Evolutionary conservation across 2,888 invertebrate species (phyloP), one percentile per base, ranked within the genome.

Genomic region (Rotaria macrura): DNA sequence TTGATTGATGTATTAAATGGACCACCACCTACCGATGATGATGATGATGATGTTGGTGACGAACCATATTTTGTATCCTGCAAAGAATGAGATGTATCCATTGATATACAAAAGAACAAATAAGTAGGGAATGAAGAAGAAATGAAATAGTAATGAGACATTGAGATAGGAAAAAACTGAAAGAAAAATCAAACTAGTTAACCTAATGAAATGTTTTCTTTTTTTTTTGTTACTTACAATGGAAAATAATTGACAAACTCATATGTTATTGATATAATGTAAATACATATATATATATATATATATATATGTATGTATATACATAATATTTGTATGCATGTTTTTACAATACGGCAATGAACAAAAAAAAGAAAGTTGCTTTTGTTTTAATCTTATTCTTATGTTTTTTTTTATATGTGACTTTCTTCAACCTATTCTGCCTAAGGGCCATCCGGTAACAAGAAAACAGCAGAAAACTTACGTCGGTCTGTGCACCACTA

Each of bases 41-140:
- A 79, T 12, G 79, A 79, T n/a, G 79, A 79, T 25, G 79, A 79
- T 79, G 79, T 79, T 79, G 79, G 79, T 43, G 79, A 79, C 14
- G 79, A 79, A 79, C 79, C 79, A 79, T 79, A 79, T 79, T 79
- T 79, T n/a, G 40, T n/a, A 79, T 40, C 79, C 79, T 79, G 79
- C 43, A 79, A 79, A 1, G 17, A 65, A 65, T 65, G 20, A 65
- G 34, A 65, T 34, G 20, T 34, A 65, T 65, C 65, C 65, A 65
- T 65, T 34, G 65, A 65, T 65, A 65, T 65, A 65, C 7, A 34
- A 65, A 34, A 34, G 1, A 49, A 49, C 14, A 49, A 6, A 47
- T n/a, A n/a, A n/a, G n/a, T n/a, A n/a, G n/a, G 4, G 34, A 34
- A 29, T 29, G 65, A 65, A 65, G 65, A 65, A 6, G 20, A 34